Evolutionary conservation across 2,888 invertebrate species (phyloP).

Genomic region (Leptopilina drosophilae): DNA sequence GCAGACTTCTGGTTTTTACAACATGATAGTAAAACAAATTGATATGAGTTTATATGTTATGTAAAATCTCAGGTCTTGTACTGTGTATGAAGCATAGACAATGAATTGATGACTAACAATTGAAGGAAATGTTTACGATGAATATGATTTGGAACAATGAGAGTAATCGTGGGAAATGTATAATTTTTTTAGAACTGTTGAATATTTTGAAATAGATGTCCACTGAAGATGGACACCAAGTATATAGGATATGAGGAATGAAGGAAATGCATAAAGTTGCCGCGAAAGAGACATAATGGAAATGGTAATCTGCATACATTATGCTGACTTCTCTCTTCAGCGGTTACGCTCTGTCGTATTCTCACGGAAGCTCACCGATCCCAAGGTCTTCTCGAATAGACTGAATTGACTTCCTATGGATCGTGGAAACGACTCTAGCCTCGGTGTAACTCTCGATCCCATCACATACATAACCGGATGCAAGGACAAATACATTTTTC

Average conservation of each 20-base stretch:
- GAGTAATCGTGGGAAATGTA: not conserved
- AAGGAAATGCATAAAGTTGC: conserved; percentile 47
- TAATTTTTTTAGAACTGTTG: not conserved
- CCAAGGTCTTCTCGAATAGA: conserved; percentile 63
- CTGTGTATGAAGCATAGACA: not conserved
- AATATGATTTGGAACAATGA: conserved; percentile 1
- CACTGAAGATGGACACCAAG: conserved; percentile 21
- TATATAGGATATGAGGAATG: conserved; percentile 8
- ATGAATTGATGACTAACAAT: conserved; percentile 4
- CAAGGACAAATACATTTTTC: conserved; percentile 2
- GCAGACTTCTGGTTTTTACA: not conserved
- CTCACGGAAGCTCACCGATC: conserved; percentile 72
- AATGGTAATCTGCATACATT: conserved; percentile 74
- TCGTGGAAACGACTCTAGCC: conserved; percentile 39
- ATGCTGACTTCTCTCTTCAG: conserved; percentile 52
- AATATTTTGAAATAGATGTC: conserved; percentile 23
- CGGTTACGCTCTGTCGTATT: conserved; percentile 58
- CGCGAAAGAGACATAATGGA: conserved; percentile 71
- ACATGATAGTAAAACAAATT: not conserved
- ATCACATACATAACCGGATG: conserved; percentile 24
- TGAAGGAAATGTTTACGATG: not conserved
- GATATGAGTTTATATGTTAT: conserved; percentile 2
- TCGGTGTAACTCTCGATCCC: conserved; percentile 21
- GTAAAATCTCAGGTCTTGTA: not conserved
- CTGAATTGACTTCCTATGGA: conserved; percentile 39